Evolutionary conservation across 2,113 vertebrate species (phyloP).

Genomic region (Bettongia penicillata): DNA sequence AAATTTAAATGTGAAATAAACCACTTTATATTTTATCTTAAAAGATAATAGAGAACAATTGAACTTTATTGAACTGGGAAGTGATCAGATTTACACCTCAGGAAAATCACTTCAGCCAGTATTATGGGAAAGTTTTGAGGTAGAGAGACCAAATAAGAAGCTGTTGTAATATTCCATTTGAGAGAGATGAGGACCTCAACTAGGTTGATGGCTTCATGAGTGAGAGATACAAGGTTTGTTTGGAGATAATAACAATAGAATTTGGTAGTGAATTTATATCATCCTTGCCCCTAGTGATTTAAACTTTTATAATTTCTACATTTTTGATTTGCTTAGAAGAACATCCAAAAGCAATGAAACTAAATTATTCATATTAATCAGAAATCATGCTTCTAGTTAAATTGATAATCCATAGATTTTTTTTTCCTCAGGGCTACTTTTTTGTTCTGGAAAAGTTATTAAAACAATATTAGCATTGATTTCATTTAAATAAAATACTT

Average conservation of each 20-base stretch:
- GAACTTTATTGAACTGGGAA: background rate
- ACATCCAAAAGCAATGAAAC: background rate
- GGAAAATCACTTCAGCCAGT: background rate
- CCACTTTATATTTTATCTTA: background rate
- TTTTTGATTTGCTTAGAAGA: background rate
- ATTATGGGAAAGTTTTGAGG: background rate
- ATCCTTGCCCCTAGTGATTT: background rate
- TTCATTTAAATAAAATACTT: background rate
- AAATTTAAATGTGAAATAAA: background rate
- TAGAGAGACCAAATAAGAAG: background rate
- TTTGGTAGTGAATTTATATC: background rate
- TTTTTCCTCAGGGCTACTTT: background rate
- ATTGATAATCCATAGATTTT: background rate
- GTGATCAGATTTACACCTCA: background rate
- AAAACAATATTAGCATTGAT: background rate
- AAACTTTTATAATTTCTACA: background rate
- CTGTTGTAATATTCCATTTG: background rate
- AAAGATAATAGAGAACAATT: background rate
- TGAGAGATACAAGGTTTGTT: background rate
- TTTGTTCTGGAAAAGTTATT: background rate
- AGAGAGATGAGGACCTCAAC: background rate
- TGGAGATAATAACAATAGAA: background rate
- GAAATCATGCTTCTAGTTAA: background rate
- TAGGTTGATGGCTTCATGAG: background rate
- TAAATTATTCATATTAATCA: background rate